phyloP scores from a whole-genome alignment of 1,140 invertebrate species.

The Muscidifurax raptorellus region DNA sequence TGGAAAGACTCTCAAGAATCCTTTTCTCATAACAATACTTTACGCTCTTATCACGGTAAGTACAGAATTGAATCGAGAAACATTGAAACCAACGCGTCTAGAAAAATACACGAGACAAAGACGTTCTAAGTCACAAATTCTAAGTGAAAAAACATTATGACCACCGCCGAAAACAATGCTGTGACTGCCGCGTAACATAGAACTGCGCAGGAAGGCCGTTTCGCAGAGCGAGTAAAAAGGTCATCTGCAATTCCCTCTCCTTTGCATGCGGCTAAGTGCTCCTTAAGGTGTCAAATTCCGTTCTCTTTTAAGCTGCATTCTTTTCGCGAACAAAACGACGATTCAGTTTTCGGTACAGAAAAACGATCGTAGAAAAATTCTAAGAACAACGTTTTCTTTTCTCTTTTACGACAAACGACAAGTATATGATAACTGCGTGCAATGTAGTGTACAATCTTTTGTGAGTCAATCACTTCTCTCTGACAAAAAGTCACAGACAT shows the following conservation, averaged over 20 bases:
- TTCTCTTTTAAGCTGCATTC: neutral
- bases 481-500: neutral
- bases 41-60: no score
- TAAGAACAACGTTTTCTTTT: neutral
- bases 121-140: neutral
- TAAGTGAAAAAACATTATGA: neutral
- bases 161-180: constrained; percentile 17
- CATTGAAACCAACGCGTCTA: no score
- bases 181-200: constrained; percentile 19
- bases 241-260: neutral
- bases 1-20: no score
- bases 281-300: neutral
- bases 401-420: neutral
- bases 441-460: neutral
- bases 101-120: neutral
- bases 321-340: neutral
- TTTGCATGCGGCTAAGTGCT: neutral
- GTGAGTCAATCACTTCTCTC: neutral
- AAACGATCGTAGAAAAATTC: no score
- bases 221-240: constrained; percentile 33
- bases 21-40: no score
- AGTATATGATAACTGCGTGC: neutral
- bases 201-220: constrained; percentile 31
- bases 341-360: neutral
- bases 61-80: no score